Base-by-base conservation (phyloP, 2,888 invertebrate genomes). In the Hyposoter didymator region DNA sequence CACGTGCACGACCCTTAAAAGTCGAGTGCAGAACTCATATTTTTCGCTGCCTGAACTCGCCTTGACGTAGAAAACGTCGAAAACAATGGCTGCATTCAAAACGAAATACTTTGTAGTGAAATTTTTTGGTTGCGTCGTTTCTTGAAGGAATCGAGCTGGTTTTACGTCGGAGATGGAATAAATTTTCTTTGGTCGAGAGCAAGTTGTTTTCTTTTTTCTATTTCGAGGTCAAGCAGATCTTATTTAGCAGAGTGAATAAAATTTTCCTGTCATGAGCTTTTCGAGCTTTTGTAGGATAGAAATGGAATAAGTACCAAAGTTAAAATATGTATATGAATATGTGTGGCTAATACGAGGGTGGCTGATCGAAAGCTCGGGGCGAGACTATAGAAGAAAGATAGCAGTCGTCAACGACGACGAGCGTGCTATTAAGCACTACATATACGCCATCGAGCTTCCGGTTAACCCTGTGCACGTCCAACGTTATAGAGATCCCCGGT, bases 371-470 rank as follows among this genome's bases (percentile, higher is more conserved):
- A 78, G 69, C 52, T 64, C 35, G 28, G 28, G 49, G 52, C 19
- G 43, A 55, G 66, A 66, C 73, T 74, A 59, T 47, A 78, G 78
- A 10, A 35, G 59, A 59, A 59, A 82, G 78, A 79, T 82, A 62
- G 43, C 28, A 69, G 75, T 66, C 67, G 35, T 67, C 49, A 52
- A 81, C 59, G 35, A 82, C 74, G 67, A 70, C 64, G 52, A 43
- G 47, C 43, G 28, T 64, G 10, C 70, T 59, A 72, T 78, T 85
- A 85, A 64, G 47, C 35, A 35, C 45, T 32, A 43, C 19, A n/a
- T 74, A 47, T 73, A 32, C 12, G 32, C 55, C 19, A 55, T 19
- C 45, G 55, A 19, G 39, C 49, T 52, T 70, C 47, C 47, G 59
- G 74, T 49, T 73, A 59, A 62, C 66, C 28, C 74, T 47, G 17